These are phyloP conservation scores for Hippocampus kuda DNA, from an alignment of 2,797 vertebrate species.

Conservation along the genomic window DNA sequence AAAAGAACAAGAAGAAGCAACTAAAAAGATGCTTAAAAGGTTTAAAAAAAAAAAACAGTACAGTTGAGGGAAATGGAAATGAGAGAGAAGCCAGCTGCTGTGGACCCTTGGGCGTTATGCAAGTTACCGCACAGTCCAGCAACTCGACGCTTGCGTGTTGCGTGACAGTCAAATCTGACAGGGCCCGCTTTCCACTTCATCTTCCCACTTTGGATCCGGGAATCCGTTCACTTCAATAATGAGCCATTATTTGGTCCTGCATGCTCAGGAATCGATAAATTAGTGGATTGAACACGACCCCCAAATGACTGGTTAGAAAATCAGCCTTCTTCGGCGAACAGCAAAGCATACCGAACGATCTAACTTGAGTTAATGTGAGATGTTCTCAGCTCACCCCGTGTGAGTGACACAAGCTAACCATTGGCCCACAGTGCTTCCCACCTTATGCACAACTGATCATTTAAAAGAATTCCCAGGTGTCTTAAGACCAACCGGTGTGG, in stretches of 20 bases:
- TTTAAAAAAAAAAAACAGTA: conserved; percentile 16
- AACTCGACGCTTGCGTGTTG: conserved; percentile 28
- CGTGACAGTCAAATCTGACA: conserved; percentile 25
- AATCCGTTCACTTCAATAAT: conserved; percentile 7
- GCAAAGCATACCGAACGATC: too few relatives aligned
- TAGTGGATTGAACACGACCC: background rate
- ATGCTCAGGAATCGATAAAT: background rate
- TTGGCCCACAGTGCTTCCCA: too few relatives aligned
- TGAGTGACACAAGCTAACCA: too few relatives aligned
- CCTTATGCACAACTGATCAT: too few relatives aligned
- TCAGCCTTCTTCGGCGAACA: too few relatives aligned
- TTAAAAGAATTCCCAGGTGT: too few relatives aligned
- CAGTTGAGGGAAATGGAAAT: conserved; percentile 17
- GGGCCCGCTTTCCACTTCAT: conserved; percentile 17
- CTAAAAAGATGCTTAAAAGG: conserved; percentile 29
- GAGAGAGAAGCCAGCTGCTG: conserved; percentile 53
- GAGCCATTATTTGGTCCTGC: background rate
- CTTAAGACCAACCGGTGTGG: too few relatives aligned
- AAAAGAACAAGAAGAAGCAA: background rate
- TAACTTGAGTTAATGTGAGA: too few relatives aligned
- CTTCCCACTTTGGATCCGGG: conserved; percentile 12
- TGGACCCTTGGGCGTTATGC: conserved; percentile 37
- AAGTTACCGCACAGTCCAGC: conserved; percentile 47
- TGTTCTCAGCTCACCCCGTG: too few relatives aligned
- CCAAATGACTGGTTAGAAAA: background rate